Evolutionary conservation across 1,140 invertebrate species (phyloP).

Genomic region (Popillia japonica): DNA sequence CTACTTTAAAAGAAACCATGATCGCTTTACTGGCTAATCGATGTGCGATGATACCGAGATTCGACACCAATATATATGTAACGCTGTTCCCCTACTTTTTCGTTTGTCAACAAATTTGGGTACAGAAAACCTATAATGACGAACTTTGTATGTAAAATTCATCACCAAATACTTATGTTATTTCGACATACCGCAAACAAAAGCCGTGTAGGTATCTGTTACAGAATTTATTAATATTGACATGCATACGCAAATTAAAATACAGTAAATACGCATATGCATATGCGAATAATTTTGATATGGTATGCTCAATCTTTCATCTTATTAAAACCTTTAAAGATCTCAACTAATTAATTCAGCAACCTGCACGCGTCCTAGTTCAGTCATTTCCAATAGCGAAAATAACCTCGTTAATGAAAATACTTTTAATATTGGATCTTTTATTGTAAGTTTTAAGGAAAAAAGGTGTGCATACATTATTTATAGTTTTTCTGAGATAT

Average conservation of each 20-base stretch:
- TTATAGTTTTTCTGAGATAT: neutral
- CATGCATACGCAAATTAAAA: neutral
- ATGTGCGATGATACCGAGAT: slow-evolving; percentile 53
- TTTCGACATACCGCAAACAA: neutral
- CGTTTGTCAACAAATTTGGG: slow-evolving; percentile 57
- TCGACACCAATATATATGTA: slow-evolving; percentile 57
- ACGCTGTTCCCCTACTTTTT: slow-evolving; percentile 52
- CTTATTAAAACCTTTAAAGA: neutral
- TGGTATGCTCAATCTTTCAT: neutral
- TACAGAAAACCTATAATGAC: slow-evolving; percentile 56
- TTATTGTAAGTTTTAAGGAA: neutral
- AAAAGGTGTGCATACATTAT: neutral
- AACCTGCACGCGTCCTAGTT: neutral
- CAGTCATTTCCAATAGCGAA: neutral
- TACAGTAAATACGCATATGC: too few species aligned
- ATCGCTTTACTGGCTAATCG: slow-evolving; percentile 46
- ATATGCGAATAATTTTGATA: too few species aligned
- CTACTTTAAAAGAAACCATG: slow-evolving; percentile 52
- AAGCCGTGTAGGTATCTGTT: neutral
- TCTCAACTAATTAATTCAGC: slow-evolving; percentile 4
- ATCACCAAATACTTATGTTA: slow-evolving; percentile 1
- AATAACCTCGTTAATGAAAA: slow-evolving; percentile 17
- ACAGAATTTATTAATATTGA: neutral
- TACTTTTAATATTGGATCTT: neutral
- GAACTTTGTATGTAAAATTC: slow-evolving; percentile 47